Percentiles rank a stretch among this genome's conserved stretches.
These are phyloP conservation scores for Antheraea assamensis DNA, from an alignment of 2,888 invertebrate genomes.

Conservation along the genomic window DNA sequence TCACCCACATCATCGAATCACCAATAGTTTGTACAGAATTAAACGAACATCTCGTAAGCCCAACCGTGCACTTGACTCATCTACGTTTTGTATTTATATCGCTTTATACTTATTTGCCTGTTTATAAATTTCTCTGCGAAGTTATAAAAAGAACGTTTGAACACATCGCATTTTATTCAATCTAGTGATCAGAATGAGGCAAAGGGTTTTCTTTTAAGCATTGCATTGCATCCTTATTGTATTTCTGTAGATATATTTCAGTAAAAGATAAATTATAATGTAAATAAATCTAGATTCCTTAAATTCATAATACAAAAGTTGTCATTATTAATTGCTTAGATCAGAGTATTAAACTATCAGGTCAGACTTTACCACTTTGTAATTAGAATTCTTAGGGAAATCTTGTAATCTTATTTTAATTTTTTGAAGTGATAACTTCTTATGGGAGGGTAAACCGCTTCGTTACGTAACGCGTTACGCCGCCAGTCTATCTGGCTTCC, in stretches of 20 bases:
- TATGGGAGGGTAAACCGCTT: too few species aligned
- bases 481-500: too few species aligned
- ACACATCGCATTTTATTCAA: background rate
- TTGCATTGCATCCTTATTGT: too few species aligned
- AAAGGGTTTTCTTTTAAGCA: background rate
- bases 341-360: background rate
- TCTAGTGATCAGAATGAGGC: background rate
- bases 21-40: conserved; percentile 15
- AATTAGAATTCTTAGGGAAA: background rate
- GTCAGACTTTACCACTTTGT: background rate
- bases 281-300: background rate
- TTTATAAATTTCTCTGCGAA: background rate
- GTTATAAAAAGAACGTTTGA: background rate
- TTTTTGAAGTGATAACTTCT: too few species aligned
- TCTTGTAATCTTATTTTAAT: too few species aligned
- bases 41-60: background rate
- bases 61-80: conserved; percentile 24
- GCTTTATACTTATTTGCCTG: conserved; percentile 10
- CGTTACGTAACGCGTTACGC: too few species aligned
- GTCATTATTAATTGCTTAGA: background rate
- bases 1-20: background rate
- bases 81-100: conserved; percentile 16
- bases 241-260: background rate
- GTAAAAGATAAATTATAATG: background rate
- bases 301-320: background rate